These are phyloP conservation scores for Chrysolina americana DNA, from an alignment of 2,888 invertebrate genomes.

Conservation along the genomic window DNA sequence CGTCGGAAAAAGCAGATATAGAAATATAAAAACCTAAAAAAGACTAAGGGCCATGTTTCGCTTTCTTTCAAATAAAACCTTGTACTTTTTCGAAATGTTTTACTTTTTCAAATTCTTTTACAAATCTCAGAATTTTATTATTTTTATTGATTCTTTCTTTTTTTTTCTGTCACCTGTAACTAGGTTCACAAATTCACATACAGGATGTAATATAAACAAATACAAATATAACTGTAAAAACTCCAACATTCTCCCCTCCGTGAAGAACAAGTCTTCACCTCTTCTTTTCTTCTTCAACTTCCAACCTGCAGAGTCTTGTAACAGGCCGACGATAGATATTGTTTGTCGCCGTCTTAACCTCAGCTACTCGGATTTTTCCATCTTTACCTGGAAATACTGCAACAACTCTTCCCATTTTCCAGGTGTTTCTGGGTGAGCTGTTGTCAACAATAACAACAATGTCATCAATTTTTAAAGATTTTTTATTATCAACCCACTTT, in stretches of 20 bases:
- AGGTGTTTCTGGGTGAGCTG: constrained; percentile 11
- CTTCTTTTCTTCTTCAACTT: background rate
- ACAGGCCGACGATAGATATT: background rate
- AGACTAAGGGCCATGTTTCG: no score
- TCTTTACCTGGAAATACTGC: background rate
- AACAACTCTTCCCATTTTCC: background rate
- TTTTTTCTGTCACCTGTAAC: no score
- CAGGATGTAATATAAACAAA: background rate
- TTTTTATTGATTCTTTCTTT: no score
- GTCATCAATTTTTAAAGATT: background rate
- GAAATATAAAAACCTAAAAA: no score
- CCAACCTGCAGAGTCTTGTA: background rate
- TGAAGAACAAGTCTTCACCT: constrained; percentile 3
- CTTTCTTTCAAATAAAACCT: no score
- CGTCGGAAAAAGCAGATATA: no score
- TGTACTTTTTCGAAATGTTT: no score
- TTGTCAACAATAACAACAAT: constrained; percentile 12
- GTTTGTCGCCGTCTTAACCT: background rate
- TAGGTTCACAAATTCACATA: background rate
- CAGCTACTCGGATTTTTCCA: background rate
- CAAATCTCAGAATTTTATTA: no score
- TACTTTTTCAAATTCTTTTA: no score
- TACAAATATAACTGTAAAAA: background rate
- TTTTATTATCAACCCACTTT: constrained; percentile 4
- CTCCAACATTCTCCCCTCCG: background rate